Evolutionary conservation across 2,888 invertebrate genomes (phyloP).

Genomic region (Cephus pulcher): DNA sequence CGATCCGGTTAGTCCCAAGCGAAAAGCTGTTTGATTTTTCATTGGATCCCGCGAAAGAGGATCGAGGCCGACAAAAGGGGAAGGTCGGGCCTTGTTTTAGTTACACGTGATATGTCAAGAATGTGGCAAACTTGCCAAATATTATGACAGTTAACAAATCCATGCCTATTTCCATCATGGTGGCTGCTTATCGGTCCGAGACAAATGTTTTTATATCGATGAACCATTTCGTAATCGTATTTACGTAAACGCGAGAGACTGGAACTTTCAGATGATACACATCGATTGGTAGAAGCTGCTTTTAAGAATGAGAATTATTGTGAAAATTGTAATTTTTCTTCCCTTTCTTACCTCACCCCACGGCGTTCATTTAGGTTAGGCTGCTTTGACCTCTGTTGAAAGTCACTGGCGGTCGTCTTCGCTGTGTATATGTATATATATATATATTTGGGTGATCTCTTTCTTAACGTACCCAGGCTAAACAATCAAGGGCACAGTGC

Average conservation of each 20-base stretch:
- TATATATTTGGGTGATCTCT: neutral
- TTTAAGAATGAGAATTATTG: neutral
- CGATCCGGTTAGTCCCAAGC: neutral
- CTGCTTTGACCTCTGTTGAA: neutral
- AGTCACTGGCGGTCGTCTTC: neutral
- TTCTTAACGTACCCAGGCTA: neutral
- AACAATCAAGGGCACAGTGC: neutral
- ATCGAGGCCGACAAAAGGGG: too few species aligned
- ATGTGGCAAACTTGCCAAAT: neutral
- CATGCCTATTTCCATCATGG: neutral
- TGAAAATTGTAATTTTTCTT: neutral
- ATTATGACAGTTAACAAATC: constrained; percentile 14
- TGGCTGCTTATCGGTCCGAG: neutral
- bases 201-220: neutral
- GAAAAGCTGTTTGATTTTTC: neutral
- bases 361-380: neutral
- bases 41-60: neutral
- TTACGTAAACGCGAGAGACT: constrained; percentile 24
- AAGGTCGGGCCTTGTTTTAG: neutral
- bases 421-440: neutral
- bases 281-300: neutral
- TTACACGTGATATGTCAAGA: neutral
- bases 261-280: neutral
- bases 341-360: neutral
- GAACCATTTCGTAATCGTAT: constrained; percentile 27